Evolutionary conservation across 2,113 vertebrate species (phyloP).

Genomic region (Sterna hirundo): DNA sequence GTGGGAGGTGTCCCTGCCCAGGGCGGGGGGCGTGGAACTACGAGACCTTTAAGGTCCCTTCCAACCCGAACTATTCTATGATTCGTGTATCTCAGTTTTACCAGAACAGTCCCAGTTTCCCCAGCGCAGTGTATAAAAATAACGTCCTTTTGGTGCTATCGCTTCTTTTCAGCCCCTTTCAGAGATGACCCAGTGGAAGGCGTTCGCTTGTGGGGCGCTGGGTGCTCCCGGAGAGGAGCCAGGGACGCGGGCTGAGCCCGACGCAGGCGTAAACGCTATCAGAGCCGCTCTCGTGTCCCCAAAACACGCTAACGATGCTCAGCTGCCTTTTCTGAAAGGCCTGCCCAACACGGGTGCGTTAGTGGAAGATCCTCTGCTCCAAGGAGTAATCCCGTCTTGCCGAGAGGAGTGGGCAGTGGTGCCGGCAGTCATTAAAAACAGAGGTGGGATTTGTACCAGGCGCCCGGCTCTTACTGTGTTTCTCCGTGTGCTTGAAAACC

Average conservation of each 20-base stretch:
- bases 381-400: background rate
- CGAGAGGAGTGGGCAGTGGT: background rate
- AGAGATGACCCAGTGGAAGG: background rate
- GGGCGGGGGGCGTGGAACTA: background rate
- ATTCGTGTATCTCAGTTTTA: background rate
- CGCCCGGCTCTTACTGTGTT: fast-evolving
- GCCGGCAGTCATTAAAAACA: background rate
- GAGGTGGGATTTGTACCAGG: background rate
- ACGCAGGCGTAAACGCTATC: background rate
- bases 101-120: background rate
- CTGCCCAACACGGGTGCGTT: fast-evolving
- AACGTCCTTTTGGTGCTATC: background rate
- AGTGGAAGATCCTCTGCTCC: background rate
- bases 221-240: background rate
- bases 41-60: background rate
- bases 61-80: background rate
- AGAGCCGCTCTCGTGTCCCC: background rate
- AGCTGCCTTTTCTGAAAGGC: background rate
- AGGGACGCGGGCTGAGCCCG: fast-evolving
- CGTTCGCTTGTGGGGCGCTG: background rate
- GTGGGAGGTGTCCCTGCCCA: background rate
- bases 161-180: background rate
- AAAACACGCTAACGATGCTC: background rate
- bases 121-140: background rate
- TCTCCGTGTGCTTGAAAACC: background rate